phyloP scores from a whole-genome alignment of 2,888 invertebrate species.

The Sipha maydis region DNA sequence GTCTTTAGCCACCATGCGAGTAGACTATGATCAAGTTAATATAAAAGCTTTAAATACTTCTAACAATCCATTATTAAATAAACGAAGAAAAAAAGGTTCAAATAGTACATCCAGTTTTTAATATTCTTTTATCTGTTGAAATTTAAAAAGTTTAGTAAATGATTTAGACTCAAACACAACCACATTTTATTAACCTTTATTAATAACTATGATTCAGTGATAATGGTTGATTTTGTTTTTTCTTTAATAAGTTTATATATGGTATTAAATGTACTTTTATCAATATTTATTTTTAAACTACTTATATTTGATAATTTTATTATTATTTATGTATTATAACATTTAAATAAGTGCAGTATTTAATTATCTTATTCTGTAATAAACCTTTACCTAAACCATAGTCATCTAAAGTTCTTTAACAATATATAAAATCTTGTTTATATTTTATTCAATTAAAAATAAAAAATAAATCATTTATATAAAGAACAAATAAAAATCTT shows the following conservation, averaged over 20 bases:
- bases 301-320: neutral
- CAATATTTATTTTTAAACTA: neutral
- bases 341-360: neutral
- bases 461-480: neutral
- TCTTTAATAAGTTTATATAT: neutral
- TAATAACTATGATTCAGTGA: neutral
- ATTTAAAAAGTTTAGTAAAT: neutral
- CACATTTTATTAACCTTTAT: neutral
- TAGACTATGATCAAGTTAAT: conserved; percentile 94
- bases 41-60: conserved; percentile 93
- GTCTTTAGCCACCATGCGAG: conserved; percentile 96
- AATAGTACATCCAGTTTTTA: conserved; percentile 45
- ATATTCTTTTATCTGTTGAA: neutral
- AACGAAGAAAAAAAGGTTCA: conserved; percentile 70
- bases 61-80: conserved; percentile 91
- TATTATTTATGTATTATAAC: neutral
- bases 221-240: neutral
- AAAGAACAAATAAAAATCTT: neutral
- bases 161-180: neutral
- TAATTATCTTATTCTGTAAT: neutral
- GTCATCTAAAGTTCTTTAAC: neutral
- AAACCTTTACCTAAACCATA: neutral
- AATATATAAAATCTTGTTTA: neutral
- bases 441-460: neutral
- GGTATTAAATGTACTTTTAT: neutral